phyloP scores from a whole-genome alignment of 2,797 vertebrate species.

The Melanotaenia maccullochi region DNA sequence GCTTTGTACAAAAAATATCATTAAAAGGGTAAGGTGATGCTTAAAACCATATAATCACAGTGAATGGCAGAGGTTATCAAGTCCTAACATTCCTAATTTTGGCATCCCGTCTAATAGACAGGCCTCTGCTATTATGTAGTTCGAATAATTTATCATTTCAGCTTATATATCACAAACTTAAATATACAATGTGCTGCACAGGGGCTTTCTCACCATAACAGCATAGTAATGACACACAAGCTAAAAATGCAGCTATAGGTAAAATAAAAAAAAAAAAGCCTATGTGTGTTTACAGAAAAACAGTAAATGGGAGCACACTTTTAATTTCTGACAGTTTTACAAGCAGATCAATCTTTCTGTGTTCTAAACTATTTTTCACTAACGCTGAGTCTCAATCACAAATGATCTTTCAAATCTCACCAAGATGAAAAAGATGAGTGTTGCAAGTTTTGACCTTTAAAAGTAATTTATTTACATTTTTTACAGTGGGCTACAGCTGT shows the following conservation, averaged over 20 bases:
- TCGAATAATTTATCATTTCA: neutral
- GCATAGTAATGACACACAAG: neutral
- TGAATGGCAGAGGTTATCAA: neutral
- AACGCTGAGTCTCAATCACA: neutral
- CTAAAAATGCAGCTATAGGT: neutral
- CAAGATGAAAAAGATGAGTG: conserved; percentile 9
- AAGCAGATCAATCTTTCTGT: neutral
- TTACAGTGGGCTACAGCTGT: conserved; percentile 7
- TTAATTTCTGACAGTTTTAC: neutral
- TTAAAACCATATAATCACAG: neutral
- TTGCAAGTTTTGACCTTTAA: conserved; percentile 13
- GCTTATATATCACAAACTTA: neutral
- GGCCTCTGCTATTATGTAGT: neutral
- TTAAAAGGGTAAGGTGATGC: too few species aligned
- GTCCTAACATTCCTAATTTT: neutral
- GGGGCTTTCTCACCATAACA: too few species aligned
- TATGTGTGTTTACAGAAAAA: neutral
- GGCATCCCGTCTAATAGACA: neutral
- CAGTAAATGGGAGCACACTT: neutral
- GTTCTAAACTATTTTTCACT: neutral
- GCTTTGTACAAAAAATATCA: too few species aligned
- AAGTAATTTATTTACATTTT: conserved; percentile 35
- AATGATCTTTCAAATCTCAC: neutral
- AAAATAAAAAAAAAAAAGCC: neutral
- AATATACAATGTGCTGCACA: neutral